phyloP scores from a whole-genome alignment of 2,113 vertebrate genomes.

The Callipepla squamata region DNA sequence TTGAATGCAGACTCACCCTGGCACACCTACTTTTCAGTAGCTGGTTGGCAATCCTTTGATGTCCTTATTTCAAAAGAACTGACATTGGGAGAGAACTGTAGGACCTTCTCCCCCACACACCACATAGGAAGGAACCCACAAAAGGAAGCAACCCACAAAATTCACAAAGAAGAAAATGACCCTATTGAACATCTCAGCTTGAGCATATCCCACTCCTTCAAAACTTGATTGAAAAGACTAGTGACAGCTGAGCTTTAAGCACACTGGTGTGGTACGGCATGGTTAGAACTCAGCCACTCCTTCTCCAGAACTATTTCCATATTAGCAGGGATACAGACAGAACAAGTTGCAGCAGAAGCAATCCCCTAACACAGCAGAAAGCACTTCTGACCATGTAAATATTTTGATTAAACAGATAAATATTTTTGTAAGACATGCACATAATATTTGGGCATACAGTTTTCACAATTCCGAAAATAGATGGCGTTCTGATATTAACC shows the following conservation, averaged over 20 bases:
- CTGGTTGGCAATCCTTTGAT: background rate
- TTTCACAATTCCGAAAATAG: background rate
- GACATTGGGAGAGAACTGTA: background rate
- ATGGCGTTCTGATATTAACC: background rate
- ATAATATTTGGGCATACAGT: background rate
- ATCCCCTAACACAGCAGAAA: background rate
- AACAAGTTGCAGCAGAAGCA: background rate
- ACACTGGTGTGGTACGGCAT: background rate
- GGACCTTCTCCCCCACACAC: background rate
- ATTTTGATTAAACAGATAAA: background rate
- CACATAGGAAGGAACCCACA: constrained; percentile 17
- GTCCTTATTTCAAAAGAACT: constrained; percentile 1
- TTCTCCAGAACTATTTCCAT: background rate
- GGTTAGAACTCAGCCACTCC: background rate
- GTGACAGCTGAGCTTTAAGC: background rate
- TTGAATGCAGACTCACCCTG: background rate
- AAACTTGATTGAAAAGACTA: constrained; percentile 14
- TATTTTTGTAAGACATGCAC: background rate
- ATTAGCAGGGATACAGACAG: background rate
- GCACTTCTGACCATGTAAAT: background rate
- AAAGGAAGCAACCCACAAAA: constrained; percentile 40
- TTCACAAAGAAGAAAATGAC: constrained; percentile 32
- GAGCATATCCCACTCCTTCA: background rate
- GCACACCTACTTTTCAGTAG: background rate
- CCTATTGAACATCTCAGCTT: constrained; percentile 4